Evolutionary conservation across 1,140 invertebrate genomes (phyloP).

Genomic region (Leptopilina boulardi): DNA sequence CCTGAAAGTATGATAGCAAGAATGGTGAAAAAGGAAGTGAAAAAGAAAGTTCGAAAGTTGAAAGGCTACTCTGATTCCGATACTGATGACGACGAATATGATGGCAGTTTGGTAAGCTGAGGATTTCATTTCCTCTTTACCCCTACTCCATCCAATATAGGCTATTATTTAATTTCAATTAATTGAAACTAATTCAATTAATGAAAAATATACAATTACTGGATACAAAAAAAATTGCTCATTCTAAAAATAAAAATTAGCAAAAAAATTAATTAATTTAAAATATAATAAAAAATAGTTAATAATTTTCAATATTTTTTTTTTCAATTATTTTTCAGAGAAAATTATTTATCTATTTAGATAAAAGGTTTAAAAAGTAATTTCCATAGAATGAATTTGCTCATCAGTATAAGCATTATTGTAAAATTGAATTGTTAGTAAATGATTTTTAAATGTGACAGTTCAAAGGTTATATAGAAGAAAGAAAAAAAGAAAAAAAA

Average conservation of each 20-base stretch:
- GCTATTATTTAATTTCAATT: not conserved
- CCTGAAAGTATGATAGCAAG: slow-evolving; percentile 72
- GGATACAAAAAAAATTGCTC: too few species aligned
- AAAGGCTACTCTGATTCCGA: slow-evolving; percentile 72
- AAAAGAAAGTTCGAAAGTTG: slow-evolving; percentile 75
- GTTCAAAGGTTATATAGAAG: not conserved
- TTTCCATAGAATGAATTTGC: too few species aligned
- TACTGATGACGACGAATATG: slow-evolving; percentile 69
- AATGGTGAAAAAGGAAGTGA: slow-evolving; percentile 73
- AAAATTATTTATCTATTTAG: too few species aligned
- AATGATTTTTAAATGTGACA: slow-evolving; percentile 14
- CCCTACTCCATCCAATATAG: not conserved
- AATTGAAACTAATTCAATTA: not conserved
- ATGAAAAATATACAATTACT: too few species aligned
- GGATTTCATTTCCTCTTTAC: slow-evolving; percentile 22
- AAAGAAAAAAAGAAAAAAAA: not conserved
- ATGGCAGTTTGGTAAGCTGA: slow-evolving; percentile 71
- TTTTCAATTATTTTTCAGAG: too few species aligned
- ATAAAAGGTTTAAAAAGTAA: too few species aligned
- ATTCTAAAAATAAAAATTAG: too few species aligned
- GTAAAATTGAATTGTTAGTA: not conserved
- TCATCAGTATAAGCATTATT: not conserved
- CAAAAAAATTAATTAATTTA: too few species aligned
- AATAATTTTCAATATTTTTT: too few species aligned
- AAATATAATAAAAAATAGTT: too few species aligned